Evolutionary conservation across 2,797 vertebrate genomes (phyloP), one percentile per base, ranked within the genome.

Genomic region (Falco rusticolus): DNA sequence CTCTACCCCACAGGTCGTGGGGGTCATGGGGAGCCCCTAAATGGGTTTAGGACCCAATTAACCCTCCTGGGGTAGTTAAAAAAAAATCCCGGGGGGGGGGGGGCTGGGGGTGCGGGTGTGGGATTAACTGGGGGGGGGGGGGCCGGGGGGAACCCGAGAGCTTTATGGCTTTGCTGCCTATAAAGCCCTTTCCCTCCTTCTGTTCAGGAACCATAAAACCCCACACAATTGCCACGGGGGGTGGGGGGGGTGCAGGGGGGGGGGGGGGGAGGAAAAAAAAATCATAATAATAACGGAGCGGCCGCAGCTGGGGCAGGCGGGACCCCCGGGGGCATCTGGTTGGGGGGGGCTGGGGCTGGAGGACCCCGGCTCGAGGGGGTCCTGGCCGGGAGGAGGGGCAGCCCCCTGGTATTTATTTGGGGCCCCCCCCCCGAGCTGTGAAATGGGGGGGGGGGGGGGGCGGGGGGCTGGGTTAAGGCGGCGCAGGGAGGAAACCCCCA

Each of bases 161-260:
- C 98, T 98, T 99, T 99, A 99, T 99, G 99, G 98, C 98, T 99
- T 98, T 98, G 99, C 98, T 98, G 98, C 98, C 98, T 98, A 98
- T 99, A 99, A 99, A 99, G 98, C 98, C 98, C 98, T 63, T 82
- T 98, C 98, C 98, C 98, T 99, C 98, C 98, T 99, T 98, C 98
- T 98, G 98, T 98, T 99, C 98, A 99, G 98, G 98, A 98, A 98
- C 98, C 99, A 99, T 99, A 99, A 99, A 99, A 97, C 77, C 76
- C 66, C 72, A 61, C 90, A 61, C 89, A 88, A 92, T 88, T 94
- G 89, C 76, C 74, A 14, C 13, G 68, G 60, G n/a, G 63, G 50
- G 64, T n/a, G n/a, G n/a, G n/a, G n/a, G n/a, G n/a, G n/a, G n/a
- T n/a, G n/a, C n/a, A n/a, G n/a, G n/a, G n/a, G n/a, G 56, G 28